Evolutionary conservation across 1,140 invertebrate species (phyloP), one percentile per base, ranked within the genome.

Genomic region (Saccostrea echinata): DNA sequence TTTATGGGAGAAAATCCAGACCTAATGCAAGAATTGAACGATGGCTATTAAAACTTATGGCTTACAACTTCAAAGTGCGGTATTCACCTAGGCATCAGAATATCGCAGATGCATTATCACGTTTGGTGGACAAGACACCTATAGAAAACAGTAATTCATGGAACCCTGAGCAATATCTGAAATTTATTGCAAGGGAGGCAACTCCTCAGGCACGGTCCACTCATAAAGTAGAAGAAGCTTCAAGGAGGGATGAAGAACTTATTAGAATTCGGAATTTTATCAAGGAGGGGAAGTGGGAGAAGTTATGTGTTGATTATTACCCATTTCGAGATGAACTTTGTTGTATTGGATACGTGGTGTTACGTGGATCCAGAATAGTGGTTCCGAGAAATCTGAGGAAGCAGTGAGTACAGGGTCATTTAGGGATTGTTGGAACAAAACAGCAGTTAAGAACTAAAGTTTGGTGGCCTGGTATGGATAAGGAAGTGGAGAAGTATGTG

Each of bases 11-110:
- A 61, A 87, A 30, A 33, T 92, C 90, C 18, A 87, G 88, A 85
- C 89, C 85, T 12, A 87, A 68, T 88, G 88, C 91, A 52, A 55
- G 90, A 83, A 90, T 92, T 52, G 90, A 92, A 88, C 81, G 90
- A 85, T 91, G 91, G 91, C 51, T 91, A 18, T 53, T 91, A 21
- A 57, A 90, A 18, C 76, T 92, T n/a, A 87, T 90, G 80, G 80
- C 88, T 13, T 92, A 91, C 80, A 86, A 33, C n/a, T 91, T 89
- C 71, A 88, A 53, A 68, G 88, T 91, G 2, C 52, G 33, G 12
- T 88, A 92, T 71, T 87, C 88, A 16, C 84, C 85, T 18, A 90
- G 90, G 24, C 83, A 87, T n/a, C 30, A 53, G 12, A 93, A 90
- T 80, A 90, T 90, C 21, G 90, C 91, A 35, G 90, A 92, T 64